phyloP scores from a whole-genome alignment of 2,888 invertebrate species.

The Erebia palarica region DNA sequence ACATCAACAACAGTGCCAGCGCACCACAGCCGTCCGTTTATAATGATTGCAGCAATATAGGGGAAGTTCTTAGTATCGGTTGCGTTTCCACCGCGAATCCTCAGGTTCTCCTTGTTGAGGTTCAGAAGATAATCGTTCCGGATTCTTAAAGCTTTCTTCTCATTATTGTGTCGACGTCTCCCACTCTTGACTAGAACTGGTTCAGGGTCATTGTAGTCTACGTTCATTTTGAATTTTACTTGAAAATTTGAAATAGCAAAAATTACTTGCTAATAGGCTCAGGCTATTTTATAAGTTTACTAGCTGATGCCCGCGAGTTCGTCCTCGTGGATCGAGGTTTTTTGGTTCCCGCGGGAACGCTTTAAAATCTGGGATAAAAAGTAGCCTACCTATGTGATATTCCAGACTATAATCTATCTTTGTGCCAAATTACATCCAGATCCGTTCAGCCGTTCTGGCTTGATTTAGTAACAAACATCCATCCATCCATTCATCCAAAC shows the following conservation, averaged over 20 bases:
- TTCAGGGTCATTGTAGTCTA: conserved; percentile 35
- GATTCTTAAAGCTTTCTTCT: conserved; percentile 48
- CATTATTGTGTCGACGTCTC: conserved; percentile 42
- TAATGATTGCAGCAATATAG: conserved; percentile 72
- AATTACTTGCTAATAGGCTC: background rate
- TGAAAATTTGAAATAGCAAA: background rate
- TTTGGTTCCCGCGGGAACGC: too few relatives aligned
- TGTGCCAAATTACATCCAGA: too few relatives aligned
- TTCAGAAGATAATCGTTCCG: conserved; percentile 49
- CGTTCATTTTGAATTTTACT: conserved; percentile 50
- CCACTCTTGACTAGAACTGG: conserved; percentile 32
- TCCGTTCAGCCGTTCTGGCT: too few relatives aligned
- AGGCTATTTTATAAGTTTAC: too few relatives aligned
- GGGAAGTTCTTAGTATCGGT: conserved; percentile 66
- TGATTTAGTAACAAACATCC: too few relatives aligned
- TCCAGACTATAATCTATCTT: too few relatives aligned
- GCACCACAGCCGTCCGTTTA: conserved; percentile 72
- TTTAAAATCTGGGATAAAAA: too few relatives aligned
- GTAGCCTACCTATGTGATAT: too few relatives aligned
- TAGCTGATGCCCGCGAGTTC: too few relatives aligned
- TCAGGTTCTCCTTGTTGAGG: conserved; percentile 41
- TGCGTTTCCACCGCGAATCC: conserved; percentile 58
- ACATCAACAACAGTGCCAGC: conserved; percentile 70
- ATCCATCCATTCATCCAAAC: too few relatives aligned
- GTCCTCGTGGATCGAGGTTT: too few relatives aligned